These are phyloP conservation scores for Atractosteus spatula DNA, from an alignment of 2,113 vertebrate genomes.

Conservation along the genomic window DNA sequence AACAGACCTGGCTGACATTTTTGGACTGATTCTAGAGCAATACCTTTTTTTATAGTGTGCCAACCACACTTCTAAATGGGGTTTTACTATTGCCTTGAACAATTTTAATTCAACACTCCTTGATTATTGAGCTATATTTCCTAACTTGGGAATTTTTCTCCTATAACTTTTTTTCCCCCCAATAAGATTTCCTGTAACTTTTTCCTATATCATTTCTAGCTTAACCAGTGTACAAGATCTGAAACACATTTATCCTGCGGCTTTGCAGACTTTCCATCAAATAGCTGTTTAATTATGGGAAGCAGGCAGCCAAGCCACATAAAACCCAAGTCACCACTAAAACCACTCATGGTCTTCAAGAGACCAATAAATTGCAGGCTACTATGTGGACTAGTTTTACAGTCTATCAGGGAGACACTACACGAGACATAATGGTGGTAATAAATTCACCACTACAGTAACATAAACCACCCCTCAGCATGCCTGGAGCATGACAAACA, in stretches of 20 bases:
- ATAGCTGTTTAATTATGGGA: constrained; percentile 26
- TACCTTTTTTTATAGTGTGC: too few species aligned
- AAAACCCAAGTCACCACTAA: constrained; percentile 46
- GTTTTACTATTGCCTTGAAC: too few species aligned
- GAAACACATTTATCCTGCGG: not conserved
- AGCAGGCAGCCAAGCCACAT: constrained; percentile 23
- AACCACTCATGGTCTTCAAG: constrained; percentile 22
- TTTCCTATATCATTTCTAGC: too few species aligned
- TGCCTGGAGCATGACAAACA: constrained; percentile 11
- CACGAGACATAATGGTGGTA: constrained; percentile 24
- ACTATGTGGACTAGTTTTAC: constrained; percentile 31
- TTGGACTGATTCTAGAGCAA: too few species aligned
- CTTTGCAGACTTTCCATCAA: constrained; percentile 30
- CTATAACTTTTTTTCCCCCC: too few species aligned
- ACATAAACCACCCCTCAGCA: not conserved
- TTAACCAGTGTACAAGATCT: too few species aligned
- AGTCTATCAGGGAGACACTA: constrained; percentile 26
- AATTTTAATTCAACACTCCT: too few species aligned
- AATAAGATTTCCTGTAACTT: too few species aligned
- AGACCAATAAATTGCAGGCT: constrained; percentile 33
- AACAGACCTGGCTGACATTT: too few species aligned
- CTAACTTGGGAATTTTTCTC: too few species aligned
- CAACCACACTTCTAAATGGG: too few species aligned
- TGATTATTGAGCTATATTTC: too few species aligned
- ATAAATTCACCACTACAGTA: constrained; percentile 24